A percentile compares a stretch with the other conserved stretches of the same genome.
phyloP scores from a whole-genome alignment of 2,113 vertebrate genomes.

The Symphodus melops region DNA sequence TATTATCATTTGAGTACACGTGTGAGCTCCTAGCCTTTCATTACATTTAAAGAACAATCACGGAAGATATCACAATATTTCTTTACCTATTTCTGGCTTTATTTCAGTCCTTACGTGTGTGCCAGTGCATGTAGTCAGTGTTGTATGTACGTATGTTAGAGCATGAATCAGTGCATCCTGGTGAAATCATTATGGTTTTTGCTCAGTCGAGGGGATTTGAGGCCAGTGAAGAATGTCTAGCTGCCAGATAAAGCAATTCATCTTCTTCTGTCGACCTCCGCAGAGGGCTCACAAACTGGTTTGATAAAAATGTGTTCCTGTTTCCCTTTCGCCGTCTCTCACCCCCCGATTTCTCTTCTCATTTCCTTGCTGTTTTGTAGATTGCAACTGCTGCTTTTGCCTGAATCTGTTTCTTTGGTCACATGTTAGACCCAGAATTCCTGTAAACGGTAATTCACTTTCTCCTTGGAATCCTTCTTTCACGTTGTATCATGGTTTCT shows the following conservation, averaged over 20 bases:
- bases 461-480: constrained; percentile 25
- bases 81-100: not conserved
- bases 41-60: not conserved
- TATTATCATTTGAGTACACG: constrained; percentile 7
- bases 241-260: constrained; percentile 50
- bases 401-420: constrained; percentile 47
- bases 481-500: constrained; percentile 23
- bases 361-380: constrained; percentile 49
- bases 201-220: constrained; percentile 46
- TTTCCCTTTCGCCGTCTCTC: constrained; percentile 22
- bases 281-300: constrained; percentile 43
- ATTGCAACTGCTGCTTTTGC: constrained; percentile 58
- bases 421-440: constrained; percentile 43
- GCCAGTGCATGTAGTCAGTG: not conserved
- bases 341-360: constrained; percentile 30
- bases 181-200: constrained; percentile 49
- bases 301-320: constrained; percentile 51
- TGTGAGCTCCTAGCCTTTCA: not conserved
- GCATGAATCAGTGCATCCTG: constrained; percentile 31
- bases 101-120: not conserved
- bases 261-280: constrained; percentile 42
- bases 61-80: not conserved
- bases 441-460: constrained; percentile 33
- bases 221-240: constrained; percentile 23
- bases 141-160: not conserved